Evolutionary conservation across 2,797 vertebrate genomes (phyloP).

Genomic region (Octomys mimax): DNA sequence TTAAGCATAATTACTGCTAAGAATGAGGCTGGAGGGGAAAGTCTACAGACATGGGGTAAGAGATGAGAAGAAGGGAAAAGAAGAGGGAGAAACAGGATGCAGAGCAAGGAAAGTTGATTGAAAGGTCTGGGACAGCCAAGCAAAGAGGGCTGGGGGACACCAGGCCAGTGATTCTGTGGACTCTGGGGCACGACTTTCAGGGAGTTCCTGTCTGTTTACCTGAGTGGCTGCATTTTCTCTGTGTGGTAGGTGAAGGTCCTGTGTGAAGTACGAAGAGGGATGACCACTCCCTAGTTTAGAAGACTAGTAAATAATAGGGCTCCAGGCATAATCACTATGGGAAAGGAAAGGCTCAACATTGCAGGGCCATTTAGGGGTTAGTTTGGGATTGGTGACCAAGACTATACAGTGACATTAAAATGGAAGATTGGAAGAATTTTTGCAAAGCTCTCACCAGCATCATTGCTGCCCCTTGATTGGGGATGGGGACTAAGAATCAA

Average conservation of each 20-base stretch:
- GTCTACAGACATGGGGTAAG: not conserved
- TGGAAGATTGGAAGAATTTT: not conserved
- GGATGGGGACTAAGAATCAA: not conserved
- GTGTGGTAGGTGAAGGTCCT: not conserved
- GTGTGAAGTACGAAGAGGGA: not conserved
- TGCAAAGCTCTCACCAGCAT: not conserved
- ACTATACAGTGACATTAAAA: not conserved
- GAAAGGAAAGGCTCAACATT: not conserved
- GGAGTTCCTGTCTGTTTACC: not conserved
- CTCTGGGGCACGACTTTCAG: not conserved
- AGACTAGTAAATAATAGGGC: not conserved
- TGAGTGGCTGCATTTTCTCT: not conserved
- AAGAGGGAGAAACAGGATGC: not conserved
- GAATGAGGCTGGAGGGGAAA: not conserved
- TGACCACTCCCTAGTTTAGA: not conserved
- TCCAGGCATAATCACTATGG: not conserved
- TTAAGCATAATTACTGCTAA: not conserved
- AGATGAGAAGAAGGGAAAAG: not conserved
- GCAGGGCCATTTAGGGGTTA: not conserved
- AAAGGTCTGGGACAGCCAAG: not conserved
- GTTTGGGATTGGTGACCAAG: not conserved
- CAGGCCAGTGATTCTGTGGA: not conserved
- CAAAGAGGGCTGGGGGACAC: not conserved
- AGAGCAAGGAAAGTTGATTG: not conserved
- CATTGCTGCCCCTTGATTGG: not conserved